Conservation (phyloP, 2,797 vertebrate species). For the Pogonophryne albipinna region DNA sequence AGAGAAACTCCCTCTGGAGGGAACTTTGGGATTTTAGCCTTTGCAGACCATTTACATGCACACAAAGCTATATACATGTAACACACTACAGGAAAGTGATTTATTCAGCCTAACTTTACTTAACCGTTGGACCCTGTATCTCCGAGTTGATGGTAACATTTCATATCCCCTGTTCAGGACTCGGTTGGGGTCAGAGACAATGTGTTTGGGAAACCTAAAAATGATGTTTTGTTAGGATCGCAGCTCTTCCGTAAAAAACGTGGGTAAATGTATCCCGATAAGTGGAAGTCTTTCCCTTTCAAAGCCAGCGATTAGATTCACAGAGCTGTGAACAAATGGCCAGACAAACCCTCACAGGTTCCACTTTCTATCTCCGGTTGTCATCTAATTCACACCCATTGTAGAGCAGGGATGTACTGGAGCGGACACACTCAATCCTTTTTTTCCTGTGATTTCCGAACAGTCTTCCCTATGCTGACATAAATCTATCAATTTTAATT, state of each 20-base stretch:
- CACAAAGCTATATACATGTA: too few species aligned
- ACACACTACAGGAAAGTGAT: too few species aligned
- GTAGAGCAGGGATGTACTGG: conserved; percentile 3
- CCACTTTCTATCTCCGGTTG: conserved; percentile 26
- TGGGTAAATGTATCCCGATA: conserved; percentile 16
- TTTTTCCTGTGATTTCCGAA: background rate
- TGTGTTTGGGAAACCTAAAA: too few species aligned
- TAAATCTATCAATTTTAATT: conserved; percentile 6
- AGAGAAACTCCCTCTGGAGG: too few species aligned
- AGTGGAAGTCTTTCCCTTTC: conserved; percentile 39
- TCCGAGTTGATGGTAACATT: too few species aligned
- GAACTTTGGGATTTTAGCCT: too few species aligned
- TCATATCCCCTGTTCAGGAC: too few species aligned
- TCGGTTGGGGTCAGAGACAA: too few species aligned
- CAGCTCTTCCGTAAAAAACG: background rate
- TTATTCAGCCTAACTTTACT: too few species aligned
- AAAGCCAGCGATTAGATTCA: conserved; percentile 47
- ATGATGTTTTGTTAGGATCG: conserved; percentile 6
- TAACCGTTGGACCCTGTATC: too few species aligned
- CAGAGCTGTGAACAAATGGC: conserved; percentile 41
- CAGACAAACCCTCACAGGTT: conserved; percentile 33
- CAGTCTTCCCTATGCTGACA: background rate
- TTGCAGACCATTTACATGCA: too few species aligned
- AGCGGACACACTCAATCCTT: background rate
- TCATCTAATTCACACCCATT: conserved; percentile 38